These are phyloP conservation scores for Pseudococcus viburni DNA, from an alignment of 2,888 invertebrate genomes.

Conservation along the genomic window DNA sequence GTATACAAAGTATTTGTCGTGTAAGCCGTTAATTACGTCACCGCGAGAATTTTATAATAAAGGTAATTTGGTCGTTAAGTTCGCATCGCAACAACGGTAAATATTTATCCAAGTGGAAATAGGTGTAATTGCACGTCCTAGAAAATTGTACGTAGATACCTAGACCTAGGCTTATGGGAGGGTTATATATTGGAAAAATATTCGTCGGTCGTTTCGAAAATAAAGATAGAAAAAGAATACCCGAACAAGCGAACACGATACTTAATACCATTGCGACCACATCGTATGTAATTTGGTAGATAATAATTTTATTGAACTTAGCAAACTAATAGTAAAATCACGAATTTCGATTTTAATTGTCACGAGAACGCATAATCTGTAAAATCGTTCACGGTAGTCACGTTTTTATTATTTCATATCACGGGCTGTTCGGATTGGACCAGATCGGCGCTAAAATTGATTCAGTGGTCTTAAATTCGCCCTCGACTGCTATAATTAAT, in stretches of 20 bases:
- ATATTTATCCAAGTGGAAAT: conserved; percentile 44
- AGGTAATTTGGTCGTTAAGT: conserved; percentile 63
- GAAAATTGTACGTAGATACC: background rate
- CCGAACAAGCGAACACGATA: background rate
- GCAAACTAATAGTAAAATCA: conserved; percentile 37
- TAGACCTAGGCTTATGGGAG: background rate
- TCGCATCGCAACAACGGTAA: conserved; percentile 45
- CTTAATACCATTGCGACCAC: background rate
- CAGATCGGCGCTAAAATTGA: background rate
- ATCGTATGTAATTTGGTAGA: conserved; percentile 38
- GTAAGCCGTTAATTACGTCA: conserved; percentile 59
- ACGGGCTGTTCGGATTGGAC: background rate
- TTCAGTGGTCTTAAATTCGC: conserved; percentile 40
- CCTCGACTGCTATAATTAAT: background rate
- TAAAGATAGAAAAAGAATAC: background rate
- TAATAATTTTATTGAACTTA: conserved; percentile 45
- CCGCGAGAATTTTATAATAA: conserved; percentile 62
- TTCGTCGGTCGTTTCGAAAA: conserved; percentile 24
- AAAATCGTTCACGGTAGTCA: conserved; percentile 57
- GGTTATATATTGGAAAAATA: conserved; percentile 37
- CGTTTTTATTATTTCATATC: conserved; percentile 48
- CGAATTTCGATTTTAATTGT: conserved; percentile 64
- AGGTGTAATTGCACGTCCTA: conserved; percentile 30
- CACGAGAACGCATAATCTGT: conserved; percentile 56
- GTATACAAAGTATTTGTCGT: conserved; percentile 43